A percentile compares a stretch with the other conserved stretches of the same genome.
phyloP scores from a whole-genome alignment of 2,888 invertebrate species.

The Allacma fusca region DNA sequence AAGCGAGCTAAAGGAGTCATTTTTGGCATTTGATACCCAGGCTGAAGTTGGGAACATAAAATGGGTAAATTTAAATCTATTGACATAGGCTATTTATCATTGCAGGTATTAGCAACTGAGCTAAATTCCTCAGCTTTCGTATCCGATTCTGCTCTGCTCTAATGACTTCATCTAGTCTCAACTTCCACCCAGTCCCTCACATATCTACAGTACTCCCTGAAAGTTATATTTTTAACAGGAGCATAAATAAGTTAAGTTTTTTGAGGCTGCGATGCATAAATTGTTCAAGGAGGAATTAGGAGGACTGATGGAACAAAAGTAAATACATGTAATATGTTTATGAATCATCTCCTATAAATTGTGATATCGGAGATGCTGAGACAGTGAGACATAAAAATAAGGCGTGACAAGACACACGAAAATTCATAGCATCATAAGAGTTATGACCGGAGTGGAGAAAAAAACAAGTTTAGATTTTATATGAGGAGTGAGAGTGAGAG shows the following conservation, averaged over 20 bases:
- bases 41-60: neutral
- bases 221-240: no score
- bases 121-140: neutral
- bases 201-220: no score
- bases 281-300: neutral
- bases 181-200: no score
- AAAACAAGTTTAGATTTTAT: constrained; percentile 22
- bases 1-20: neutral
- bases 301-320: neutral
- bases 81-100: neutral
- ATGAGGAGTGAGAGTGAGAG: neutral
- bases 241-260: no score
- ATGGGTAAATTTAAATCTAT: neutral
- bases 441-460: constrained; percentile 19
- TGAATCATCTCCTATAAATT: no score
- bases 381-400: constrained; percentile 26
- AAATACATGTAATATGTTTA: constrained; percentile 5
- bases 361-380: neutral
- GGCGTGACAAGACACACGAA: constrained; percentile 15
- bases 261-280: no score
- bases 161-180: neutral
- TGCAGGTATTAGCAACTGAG: neutral
- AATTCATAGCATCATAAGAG: constrained; percentile 21
- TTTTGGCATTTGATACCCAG: neutral
- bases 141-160: neutral